A percentile compares a stretch with the other conserved stretches of the same genome.
phyloP scores from a whole-genome alignment of 1,140 invertebrate species.

The Ooceraea biroi region DNA sequence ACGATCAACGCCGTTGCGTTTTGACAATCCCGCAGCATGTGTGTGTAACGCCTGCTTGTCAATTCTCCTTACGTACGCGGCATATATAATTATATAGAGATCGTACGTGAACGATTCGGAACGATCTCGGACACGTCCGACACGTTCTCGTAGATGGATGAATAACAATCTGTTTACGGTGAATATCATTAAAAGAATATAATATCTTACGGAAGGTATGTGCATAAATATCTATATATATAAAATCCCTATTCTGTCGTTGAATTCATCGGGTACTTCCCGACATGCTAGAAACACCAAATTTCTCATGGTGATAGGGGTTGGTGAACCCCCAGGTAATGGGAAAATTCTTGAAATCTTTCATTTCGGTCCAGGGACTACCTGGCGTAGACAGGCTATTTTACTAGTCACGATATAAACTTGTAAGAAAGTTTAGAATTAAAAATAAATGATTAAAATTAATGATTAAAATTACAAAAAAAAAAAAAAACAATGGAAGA shows the following conservation, averaged over 20 bases:
- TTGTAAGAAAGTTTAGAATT: neutral
- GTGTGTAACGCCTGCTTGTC: conserved; percentile 39
- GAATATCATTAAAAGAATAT: neutral
- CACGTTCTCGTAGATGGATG: neutral
- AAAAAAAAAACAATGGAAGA: neutral
- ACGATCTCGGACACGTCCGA: neutral
- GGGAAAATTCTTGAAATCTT: too few species aligned
- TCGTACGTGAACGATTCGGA: conserved; percentile 15
- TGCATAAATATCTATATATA: neutral
- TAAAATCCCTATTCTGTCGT: too few species aligned
- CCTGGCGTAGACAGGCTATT: too few species aligned
- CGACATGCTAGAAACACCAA: too few species aligned
- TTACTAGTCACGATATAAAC: too few species aligned
- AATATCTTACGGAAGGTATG: neutral
- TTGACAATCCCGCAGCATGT: conserved; percentile 44
- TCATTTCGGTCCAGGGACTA: too few species aligned
- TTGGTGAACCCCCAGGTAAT: too few species aligned
- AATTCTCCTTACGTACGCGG: conserved; percentile 22
- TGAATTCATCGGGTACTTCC: too few species aligned
- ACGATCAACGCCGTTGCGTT: conserved; percentile 23
- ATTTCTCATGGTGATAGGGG: too few species aligned
- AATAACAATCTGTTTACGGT: neutral
- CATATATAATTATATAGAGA: conserved; percentile 27
- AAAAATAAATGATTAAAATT: neutral
- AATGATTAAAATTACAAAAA: neutral